Percentiles rank a stretch among this genome's conserved stretches.
phyloP scores from a whole-genome alignment of 2,888 invertebrate species.

The Ectropis crepuscularia region DNA sequence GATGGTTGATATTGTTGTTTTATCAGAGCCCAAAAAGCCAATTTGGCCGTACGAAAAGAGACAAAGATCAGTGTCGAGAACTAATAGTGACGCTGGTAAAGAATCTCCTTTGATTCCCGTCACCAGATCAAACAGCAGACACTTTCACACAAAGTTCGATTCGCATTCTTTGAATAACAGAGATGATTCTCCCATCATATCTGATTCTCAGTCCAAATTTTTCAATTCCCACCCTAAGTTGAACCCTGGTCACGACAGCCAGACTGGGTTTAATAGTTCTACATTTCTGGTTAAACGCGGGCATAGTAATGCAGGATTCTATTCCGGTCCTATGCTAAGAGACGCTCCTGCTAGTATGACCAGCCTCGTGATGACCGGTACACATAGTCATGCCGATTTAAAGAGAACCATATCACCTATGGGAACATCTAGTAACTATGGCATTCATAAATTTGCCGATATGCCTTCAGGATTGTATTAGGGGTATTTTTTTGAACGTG shows the following conservation, averaged over 20 bases:
- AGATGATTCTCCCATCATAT: constrained; percentile 60
- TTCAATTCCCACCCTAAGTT: constrained; percentile 67
- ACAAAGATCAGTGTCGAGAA: constrained; percentile 72
- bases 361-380: constrained; percentile 74
- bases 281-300: constrained; percentile 87
- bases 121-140: constrained; percentile 64
- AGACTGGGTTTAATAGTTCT: constrained; percentile 69
- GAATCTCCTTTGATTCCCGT: constrained; percentile 72
- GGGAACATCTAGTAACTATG: constrained; percentile 66
- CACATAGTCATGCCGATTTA: constrained; percentile 76
- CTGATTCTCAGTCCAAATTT: constrained; percentile 70
- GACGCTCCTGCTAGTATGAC: constrained; percentile 81
- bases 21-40: constrained; percentile 80
- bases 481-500: constrained; percentile 46
- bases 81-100: constrained; percentile 70
- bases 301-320: constrained; percentile 86
- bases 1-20: constrained; percentile 89
- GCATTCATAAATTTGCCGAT: constrained; percentile 88
- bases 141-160: constrained; percentile 53
- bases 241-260: constrained; percentile 67
- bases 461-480: constrained; percentile 90
- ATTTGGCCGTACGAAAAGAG: constrained; percentile 74
- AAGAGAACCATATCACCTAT: constrained; percentile 75
- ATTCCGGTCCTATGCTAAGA: constrained; percentile 84
- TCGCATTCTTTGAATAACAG: constrained; percentile 56